Evolutionary conservation across 2,888 invertebrate genomes (phyloP), one percentile per base, ranked within the genome.

Genomic region (Syritta pipiens): DNA sequence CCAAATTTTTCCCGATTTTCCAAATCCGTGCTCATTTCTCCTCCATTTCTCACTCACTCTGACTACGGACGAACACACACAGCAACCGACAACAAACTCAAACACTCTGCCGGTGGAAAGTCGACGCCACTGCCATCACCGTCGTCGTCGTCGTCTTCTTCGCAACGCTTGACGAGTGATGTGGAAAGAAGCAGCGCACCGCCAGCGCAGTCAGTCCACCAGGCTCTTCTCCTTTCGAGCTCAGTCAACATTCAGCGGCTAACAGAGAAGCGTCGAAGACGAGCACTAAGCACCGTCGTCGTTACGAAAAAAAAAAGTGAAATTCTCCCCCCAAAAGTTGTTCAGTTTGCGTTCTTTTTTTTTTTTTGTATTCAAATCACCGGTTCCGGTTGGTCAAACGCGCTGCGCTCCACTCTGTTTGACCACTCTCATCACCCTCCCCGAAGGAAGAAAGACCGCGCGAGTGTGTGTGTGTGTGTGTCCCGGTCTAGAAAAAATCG

Each of bases 81-180:
- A 65, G 42, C 32, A 32, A 42, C 63, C 59, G 53, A 22, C 53
- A 40, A 0, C 14, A n/a, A 22, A 74, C 67, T 68, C 32, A 59
- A 57, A 86, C 85, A 59, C 72, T 37, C 24, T 46, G 26, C 9
- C 42, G 30, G 49, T 62, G 57, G 62, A 74, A 68, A 65, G 74
- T 74, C n/a, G n/a, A n/a, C n/a, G n/a, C n/a, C n/a, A n/a, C n/a
- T n/a, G n/a, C n/a, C n/a, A n/a, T n/a, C n/a, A n/a, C n/a, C n/a
- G n/a, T n/a, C n/a, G n/a, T n/a, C n/a, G n/a, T n/a, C n/a, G n/a
- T n/a, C 20, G 63, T 68, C 60, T 72, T 79, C 67, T 74, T 85
- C 84, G 88, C 86, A 88, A 88, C 87, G 87, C 87, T 88, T 87
- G 88, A 86, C 86, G 88, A 86, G 88, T 86, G 87, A 87, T 88